phyloP scores from a whole-genome alignment of 92 coral and sea anemone genomes.

The Muricea muricata region DNA sequence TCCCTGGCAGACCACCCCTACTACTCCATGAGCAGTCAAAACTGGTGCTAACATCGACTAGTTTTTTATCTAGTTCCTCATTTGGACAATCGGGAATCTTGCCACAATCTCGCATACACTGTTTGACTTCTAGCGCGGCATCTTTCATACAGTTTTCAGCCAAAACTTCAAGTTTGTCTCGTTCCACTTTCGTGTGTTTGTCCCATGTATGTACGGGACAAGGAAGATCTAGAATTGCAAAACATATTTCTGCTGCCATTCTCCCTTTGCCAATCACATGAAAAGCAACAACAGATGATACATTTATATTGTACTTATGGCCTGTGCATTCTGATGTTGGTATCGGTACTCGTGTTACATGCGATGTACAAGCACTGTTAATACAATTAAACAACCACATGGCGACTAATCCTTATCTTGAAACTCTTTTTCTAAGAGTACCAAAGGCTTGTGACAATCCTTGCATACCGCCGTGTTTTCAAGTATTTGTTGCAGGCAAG shows the following conservation, averaged over 20 bases:
- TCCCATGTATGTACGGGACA: constrained; percentile 31
- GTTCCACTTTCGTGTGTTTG: constrained; percentile 18
- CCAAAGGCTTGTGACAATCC: constrained; percentile 24
- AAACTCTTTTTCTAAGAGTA: background rate
- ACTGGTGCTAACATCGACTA: constrained; percentile 39
- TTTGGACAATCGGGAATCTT: background rate
- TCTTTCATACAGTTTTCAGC: background rate
- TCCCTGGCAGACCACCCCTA: constrained; percentile 47
- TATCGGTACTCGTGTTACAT: constrained; percentile 9
- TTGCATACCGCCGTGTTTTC: constrained; percentile 33
- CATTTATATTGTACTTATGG: background rate
- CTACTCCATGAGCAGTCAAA: constrained; percentile 46
- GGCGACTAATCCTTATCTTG: constrained; percentile 56
- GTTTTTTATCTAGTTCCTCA: constrained; percentile 9
- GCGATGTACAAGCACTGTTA: constrained; percentile 40
- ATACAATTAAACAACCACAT: constrained; percentile 54
- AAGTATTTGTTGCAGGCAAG: constrained; percentile 19
- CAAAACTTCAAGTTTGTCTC: constrained; percentile 1
- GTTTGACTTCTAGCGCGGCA: constrained; percentile 38
- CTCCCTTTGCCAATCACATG: constrained; percentile 40
- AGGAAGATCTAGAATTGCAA: constrained; percentile 34
- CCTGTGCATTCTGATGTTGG: constrained; percentile 19
- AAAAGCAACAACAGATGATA: constrained; percentile 38
- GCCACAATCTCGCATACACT: constrained; percentile 25
- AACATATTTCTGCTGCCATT: constrained; percentile 37